phyloP scores from a whole-genome alignment of 1,140 invertebrate species.

The Bilobella aurantiaca region DNA sequence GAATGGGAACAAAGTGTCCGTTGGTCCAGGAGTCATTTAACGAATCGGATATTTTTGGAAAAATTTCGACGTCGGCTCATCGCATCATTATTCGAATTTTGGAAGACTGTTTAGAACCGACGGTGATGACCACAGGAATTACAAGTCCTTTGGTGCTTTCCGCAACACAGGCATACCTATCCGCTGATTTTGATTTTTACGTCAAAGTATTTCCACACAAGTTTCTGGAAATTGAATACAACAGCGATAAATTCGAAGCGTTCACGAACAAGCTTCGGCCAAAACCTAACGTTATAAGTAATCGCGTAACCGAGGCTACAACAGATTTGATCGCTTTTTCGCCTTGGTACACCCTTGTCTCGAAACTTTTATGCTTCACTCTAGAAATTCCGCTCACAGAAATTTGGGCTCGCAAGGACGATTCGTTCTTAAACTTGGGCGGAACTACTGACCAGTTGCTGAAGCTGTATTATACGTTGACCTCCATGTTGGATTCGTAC shows the following conservation, averaged over 20 bases:
- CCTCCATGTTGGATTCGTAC: not conserved
- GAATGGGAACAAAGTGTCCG: not conserved
- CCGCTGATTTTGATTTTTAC: not conserved
- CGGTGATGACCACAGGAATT: not conserved
- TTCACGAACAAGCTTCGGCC: not conserved
- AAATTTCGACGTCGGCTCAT: not conserved
- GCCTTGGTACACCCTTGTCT: not conserved
- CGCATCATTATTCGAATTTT: not conserved
- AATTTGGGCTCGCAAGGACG: not conserved
- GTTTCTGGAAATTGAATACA: not conserved
- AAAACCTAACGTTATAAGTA: too few species aligned
- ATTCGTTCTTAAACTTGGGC: not conserved
- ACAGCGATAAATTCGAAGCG: not conserved
- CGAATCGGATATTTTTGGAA: not conserved
- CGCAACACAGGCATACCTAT: not conserved
- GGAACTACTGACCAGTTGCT: not conserved
- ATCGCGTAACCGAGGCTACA: too few species aligned
- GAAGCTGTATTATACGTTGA: not conserved
- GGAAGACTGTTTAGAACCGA: not conserved
- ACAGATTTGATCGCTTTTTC: too few species aligned
- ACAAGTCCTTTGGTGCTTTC: not conserved
- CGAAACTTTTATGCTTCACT: not conserved
- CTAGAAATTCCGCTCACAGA: not conserved
- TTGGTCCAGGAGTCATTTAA: not conserved
- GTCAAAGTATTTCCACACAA: not conserved